A percentile compares a stretch with the other conserved stretches of the same genome.
Conservation (phyloP, 64 coral and sea anemone species). For the Stichodactyla mertensii region DNA sequence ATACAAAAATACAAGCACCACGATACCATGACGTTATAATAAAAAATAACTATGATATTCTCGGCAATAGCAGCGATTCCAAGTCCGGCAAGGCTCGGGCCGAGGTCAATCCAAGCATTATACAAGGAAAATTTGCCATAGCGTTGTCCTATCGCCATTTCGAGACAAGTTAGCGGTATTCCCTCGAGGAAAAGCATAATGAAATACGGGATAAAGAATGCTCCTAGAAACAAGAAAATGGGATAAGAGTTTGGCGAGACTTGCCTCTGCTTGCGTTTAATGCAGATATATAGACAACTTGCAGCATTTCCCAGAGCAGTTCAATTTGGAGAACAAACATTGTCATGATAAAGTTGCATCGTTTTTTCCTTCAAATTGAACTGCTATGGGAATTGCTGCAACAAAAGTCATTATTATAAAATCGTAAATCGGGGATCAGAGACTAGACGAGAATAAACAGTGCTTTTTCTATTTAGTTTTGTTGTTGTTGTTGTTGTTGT, state of each 20-base stretch:
- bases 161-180: constrained; percentile 85
- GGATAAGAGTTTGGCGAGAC: neutral
- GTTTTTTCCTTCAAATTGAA: too few relatives aligned
- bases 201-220: constrained; percentile 65
- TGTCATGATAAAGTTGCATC: too few relatives aligned
- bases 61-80: constrained; percentile 54
- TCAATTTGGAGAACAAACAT: too few relatives aligned
- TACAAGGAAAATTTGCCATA: constrained; percentile 56
- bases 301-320: too few relatives aligned
- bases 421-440: too few relatives aligned
- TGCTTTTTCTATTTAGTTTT: too few relatives aligned
- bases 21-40: constrained; percentile 87
- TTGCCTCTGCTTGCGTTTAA: neutral
- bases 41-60: constrained; percentile 43
- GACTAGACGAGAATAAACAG: too few relatives aligned
- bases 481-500: too few relatives aligned
- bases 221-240: neutral
- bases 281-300: too few relatives aligned
- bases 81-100: constrained; percentile 59
- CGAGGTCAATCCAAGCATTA: constrained; percentile 64
- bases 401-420: too few relatives aligned
- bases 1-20: constrained; percentile 90
- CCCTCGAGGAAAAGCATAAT: constrained; percentile 87
- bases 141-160: constrained; percentile 88
- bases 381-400: too few relatives aligned